Evolutionary conservation across 2,797 vertebrate genomes (phyloP), one percentile per base, ranked within the genome.

Genomic region (Spondyliosoma cantharus): DNA sequence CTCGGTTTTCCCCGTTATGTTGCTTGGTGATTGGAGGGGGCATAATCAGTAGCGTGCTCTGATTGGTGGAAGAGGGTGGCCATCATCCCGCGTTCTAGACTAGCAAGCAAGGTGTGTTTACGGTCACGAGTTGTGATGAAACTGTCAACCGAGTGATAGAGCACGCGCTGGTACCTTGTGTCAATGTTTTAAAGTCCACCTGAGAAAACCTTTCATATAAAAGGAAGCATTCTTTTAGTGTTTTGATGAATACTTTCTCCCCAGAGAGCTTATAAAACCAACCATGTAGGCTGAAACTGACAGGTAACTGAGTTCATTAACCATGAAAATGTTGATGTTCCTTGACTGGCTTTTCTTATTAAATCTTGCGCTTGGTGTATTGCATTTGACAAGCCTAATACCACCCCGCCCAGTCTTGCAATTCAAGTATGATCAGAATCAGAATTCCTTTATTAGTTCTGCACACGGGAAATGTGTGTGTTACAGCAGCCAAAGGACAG

Each of bases 21-120:
- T 3, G 3, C 56, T 57, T 64, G 0, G 13, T 60, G 84, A 90
- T 93, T 92, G 92, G 93, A 54, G 27, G 65, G 25, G 43, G 37
- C 46, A 12, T 2, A 17, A n/a, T 42, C 16, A 22, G 14, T 0
- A 0, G 0, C 2, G 3, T 1, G 58, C 2, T 73, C 16, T 80
- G 25, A 91, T 92, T 93, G 90, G 89, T 27, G 1, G 56, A 71
- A 8, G 16, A n/a, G 20, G 29, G 1, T 2, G 37, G 2, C 42
- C 12, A 4, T 85, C 71, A 72, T 20, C 0, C 22, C 0, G 0
- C 2, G 16, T 66, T 17, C 27, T 0, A 32, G 45, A 50, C 14
- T 0, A 52, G 24, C 3, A 58, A n/a, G 20, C 9, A 0, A 1
- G 59, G 50, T 25, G 12, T n/a, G 4, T 37, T 1, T 7, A 19